Percentiles rank a stretch among this genome's conserved stretches.
These are phyloP conservation scores for Heliconius aoede DNA, from an alignment of 2,888 invertebrate species.

Conservation along the genomic window DNA sequence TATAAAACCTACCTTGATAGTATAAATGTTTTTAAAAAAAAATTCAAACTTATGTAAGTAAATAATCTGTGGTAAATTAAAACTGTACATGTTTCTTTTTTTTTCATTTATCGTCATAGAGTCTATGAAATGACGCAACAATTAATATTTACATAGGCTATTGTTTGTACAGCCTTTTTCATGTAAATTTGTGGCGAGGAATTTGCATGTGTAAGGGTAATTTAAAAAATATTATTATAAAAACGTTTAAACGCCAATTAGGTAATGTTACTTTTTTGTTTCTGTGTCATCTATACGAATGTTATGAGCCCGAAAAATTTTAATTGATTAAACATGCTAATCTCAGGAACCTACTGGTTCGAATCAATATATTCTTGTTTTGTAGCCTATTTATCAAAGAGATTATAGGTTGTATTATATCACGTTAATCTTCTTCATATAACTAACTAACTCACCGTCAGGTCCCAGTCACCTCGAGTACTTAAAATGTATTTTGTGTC, in stretches of 20 bases:
- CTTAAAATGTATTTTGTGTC: too few species aligned
- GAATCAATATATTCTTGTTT: not conserved
- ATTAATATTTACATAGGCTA: not conserved
- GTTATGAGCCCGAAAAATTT: not conserved
- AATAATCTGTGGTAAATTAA: not conserved
- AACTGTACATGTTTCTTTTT: too few species aligned
- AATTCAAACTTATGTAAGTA: too few species aligned
- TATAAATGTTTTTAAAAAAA: not conserved
- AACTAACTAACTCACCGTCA: too few species aligned
- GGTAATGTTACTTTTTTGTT: not conserved
- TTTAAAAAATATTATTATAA: not conserved
- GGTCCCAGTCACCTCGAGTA: too few species aligned
- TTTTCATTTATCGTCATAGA: not conserved
- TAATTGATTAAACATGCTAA: not conserved
- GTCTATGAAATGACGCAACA: not conserved
- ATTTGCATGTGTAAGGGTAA: not conserved
- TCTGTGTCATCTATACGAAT: not conserved
- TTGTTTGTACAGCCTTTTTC: constrained; percentile 2
- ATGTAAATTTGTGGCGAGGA: not conserved
- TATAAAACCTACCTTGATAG: too few species aligned
- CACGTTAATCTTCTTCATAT: too few species aligned
- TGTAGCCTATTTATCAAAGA: too few species aligned
- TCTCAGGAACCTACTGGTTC: not conserved
- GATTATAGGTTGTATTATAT: too few species aligned
- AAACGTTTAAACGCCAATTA: not conserved